Base-by-base conservation (phyloP, 2,888 invertebrate species). In the Lithophane socia region DNA sequence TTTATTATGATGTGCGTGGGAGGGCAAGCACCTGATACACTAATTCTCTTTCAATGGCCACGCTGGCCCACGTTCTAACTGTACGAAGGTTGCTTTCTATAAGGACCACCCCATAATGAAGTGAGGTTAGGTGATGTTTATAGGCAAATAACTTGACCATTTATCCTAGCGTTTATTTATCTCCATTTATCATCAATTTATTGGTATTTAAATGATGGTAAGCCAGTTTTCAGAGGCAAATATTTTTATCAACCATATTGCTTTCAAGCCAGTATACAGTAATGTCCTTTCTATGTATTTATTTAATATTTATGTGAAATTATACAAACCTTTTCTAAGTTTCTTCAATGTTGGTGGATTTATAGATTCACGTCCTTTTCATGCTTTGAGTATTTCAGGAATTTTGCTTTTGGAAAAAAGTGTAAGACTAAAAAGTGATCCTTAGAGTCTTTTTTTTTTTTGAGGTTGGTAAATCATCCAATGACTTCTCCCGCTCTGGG, bases 11-110 rank as follows among this genome's bases (percentile, higher is more conserved):
- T 44, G 47, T 65, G 56, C 24, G 75, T 84, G 84, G 16, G 84
- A 84, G 37, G 70, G 47, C 12, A 73, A 21, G 16, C 84, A 82
- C 58, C 84, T 83, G 76, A 80, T 42, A 80, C 58, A 76, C 29
- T 60, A 63, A 84, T 60, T 75, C 37, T 42, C 18, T 49, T 69
- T 79, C 71, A 65, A 77, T 58, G n/a, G 13, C 44, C 37, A 42
- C 1, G 54, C 21, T 73, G 47, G 61, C 29, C 58, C 44, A 73
- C 16, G 24, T 75, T 74, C 21, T 58, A 66, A 54, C 58, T 58
- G 16, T 66, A 49, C 60, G 37, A 52, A 64, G 54, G 47, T 16
- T 70, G 44, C 65, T 75, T 84, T 49, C 21, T 60, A 4, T 29
- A 75, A 13, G 42, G 37, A 47, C 12, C 47, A 61, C 37, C n/a